phyloP scores from a whole-genome alignment of 2,113 vertebrate genomes.

The Vombatus ursinus region DNA sequence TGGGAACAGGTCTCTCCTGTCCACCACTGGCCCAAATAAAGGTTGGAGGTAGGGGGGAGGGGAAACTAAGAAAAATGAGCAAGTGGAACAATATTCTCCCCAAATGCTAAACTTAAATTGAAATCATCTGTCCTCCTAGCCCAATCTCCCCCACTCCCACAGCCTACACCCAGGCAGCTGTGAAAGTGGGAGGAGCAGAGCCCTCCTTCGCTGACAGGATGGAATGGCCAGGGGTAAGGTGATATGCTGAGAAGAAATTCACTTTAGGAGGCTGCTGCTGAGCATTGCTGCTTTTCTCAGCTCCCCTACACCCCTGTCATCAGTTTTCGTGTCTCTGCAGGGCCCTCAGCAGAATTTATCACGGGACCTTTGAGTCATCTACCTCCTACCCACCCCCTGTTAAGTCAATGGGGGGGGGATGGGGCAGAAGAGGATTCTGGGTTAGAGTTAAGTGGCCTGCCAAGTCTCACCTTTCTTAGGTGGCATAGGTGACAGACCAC shows the following conservation, averaged over 20 bases:
- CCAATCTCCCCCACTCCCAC: slow-evolving; percentile 13
- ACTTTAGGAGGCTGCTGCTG: background rate
- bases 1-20: slow-evolving; percentile 50
- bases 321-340: background rate
- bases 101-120: slow-evolving; percentile 57
- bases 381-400: background rate
- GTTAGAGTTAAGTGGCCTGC: background rate
- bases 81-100: slow-evolving; percentile 63
- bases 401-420: background rate
- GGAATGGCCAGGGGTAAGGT: slow-evolving; percentile 59
- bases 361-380: background rate
- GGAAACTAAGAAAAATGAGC: slow-evolving; percentile 58
- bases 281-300: slow-evolving; percentile 30
- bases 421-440: background rate
- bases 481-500: background rate
- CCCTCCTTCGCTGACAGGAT: background rate
- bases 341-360: background rate
- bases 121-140: slow-evolving; percentile 51
- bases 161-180: slow-evolving; percentile 70
- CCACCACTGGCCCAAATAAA: slow-evolving; percentile 53
- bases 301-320: background rate
- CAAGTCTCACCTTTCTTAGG: background rate
- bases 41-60: slow-evolving; percentile 20
- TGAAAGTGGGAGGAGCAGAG: slow-evolving; percentile 35
- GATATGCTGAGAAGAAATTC: slow-evolving; percentile 66